Evolutionary conservation across 1,140 invertebrate species (phyloP), one percentile per base, ranked within the genome.

Genomic region (Drosophila lini): DNA sequence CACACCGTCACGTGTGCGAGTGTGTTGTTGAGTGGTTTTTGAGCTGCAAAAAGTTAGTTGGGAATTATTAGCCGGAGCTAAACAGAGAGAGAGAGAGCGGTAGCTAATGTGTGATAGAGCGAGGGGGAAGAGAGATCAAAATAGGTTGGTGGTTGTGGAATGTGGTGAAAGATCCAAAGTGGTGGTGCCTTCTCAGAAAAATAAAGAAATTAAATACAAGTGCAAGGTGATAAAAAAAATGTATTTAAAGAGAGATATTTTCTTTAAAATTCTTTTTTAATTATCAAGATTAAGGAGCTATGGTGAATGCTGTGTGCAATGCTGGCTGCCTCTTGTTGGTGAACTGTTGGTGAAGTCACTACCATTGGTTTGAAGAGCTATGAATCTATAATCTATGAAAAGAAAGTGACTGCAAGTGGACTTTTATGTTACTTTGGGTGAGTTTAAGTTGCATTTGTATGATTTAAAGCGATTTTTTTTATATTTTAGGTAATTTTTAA

Each of bases 11-110:
- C 44, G 16, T 68, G 68, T 69, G 64, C 64, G 36, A 41, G 56
- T 55, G 69, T 76, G 73, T 41, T 42, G 70, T 50, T 50, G n/a
- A 45, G 22, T 53, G 67, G 55, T 36, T 73, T 74, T 34, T 16
- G 57, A 55, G 74, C 74, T 76, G 74, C 45, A 74, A 76, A 74
- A 65, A 65, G 59, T 62, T 63, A 65, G 59, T 55, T 62, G 34
- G 52, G 31, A 70, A 56, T 74, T 74, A 61, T 74, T 74, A 57
- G 50, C 50, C 55, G 9, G 40, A 36, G 36, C 55, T 45, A 70
- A 11, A n/a, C 15, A 45, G 28, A 50, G 52, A 55, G 40, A 40
- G 52, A 42, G 65, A 34, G 48, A 38, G 41, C 7, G n/a, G 7
- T 56, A 52, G 38, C 34, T 38, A 60, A 15, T 38, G 69, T 45